Percentiles rank a stretch among this genome's conserved stretches.
phyloP scores from a whole-genome alignment of 2,888 invertebrate species.

The Tipula lateralis region DNA sequence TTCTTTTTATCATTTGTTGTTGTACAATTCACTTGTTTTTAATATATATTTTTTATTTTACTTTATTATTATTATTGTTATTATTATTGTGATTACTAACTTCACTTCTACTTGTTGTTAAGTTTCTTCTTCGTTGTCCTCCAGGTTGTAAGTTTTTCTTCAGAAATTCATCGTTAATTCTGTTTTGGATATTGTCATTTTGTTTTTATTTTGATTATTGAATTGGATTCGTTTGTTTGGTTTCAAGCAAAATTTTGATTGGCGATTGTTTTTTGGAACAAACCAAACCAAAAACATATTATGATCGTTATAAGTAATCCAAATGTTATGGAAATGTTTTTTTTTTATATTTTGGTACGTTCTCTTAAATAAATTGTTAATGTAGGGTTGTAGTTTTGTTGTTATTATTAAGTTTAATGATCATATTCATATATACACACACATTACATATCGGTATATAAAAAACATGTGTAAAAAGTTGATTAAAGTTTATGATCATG shows the following conservation, averaged over 20 bases:
- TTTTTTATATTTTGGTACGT: neutral
- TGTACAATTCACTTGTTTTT: conserved; percentile 19
- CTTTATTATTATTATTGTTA: neutral
- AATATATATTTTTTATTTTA: neutral
- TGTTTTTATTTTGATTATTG: conserved; percentile 11
- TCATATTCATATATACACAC: neutral
- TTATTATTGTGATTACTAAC: conserved; percentile 24
- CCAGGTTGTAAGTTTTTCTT: neutral
- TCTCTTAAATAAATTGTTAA: neutral
- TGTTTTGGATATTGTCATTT: neutral
- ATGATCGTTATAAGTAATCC: neutral
- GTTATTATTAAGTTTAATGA: neutral
- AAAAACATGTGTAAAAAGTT: neutral
- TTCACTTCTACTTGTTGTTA: conserved; percentile 19
- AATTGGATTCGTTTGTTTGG: neutral
- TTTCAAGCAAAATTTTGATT: neutral
- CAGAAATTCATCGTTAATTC: neutral
- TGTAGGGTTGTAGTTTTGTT: neutral
- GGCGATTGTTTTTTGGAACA: neutral
- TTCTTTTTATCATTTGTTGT: conserved; percentile 19
- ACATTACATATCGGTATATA: neutral
- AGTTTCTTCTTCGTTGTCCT: neutral
- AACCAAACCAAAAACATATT: neutral
- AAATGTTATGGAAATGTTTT: neutral
- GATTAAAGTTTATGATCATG: neutral